Percentiles rank a stretch among this genome's conserved stretches.
Conservation (phyloP, 1,140 invertebrate genomes). For the Macrobrachium rosenbergii region DNA sequence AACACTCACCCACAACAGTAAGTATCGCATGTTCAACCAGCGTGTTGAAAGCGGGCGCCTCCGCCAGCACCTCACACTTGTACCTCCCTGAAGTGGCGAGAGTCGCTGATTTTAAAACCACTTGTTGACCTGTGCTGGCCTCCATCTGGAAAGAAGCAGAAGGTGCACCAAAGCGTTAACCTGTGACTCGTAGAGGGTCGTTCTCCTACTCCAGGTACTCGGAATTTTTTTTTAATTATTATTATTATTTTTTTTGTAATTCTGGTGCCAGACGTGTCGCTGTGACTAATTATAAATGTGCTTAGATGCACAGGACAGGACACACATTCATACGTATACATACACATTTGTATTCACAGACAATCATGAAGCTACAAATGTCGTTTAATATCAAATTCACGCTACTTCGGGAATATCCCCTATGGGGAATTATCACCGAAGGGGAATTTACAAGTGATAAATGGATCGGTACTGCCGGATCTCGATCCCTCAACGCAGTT, state of each 20-base stretch:
- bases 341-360: not conserved
- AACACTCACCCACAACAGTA: slow-evolving; percentile 81
- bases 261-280: too few species aligned
- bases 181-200: not conserved
- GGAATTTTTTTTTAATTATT: not conserved
- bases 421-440: too few species aligned
- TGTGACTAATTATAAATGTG: too few species aligned
- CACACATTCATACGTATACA: slow-evolving; percentile 10
- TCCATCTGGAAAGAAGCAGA: slow-evolving; percentile 59
- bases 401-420: too few species aligned
- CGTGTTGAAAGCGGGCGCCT: slow-evolving; percentile 82
- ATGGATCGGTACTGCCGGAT: too few species aligned
- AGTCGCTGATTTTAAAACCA: slow-evolving; percentile 80
- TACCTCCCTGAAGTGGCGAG: slow-evolving; percentile 84
- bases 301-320: not conserved
- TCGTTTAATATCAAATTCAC: too few species aligned
- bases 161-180: not conserved
- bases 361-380: too few species aligned
- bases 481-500: too few species aligned
- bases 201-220: not conserved
- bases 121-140: slow-evolving; percentile 72
- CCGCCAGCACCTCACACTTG: slow-evolving; percentile 88
- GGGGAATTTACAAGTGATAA: too few species aligned
- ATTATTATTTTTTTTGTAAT: not conserved
- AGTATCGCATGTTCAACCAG: slow-evolving; percentile 77